phyloP scores from a whole-genome alignment of 2,888 invertebrate genomes.

The Thecophora atra region DNA sequence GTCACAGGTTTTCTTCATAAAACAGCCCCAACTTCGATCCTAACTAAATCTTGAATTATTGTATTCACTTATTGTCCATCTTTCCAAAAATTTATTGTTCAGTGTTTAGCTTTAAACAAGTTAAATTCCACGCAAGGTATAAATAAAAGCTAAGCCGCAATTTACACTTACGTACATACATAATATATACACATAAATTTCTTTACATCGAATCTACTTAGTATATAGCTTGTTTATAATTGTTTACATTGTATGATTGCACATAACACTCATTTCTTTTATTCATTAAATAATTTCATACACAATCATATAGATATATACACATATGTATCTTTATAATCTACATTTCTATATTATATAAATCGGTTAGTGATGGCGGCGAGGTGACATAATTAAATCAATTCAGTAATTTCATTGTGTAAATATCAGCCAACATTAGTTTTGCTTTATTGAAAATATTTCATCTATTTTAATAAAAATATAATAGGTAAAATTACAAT shows the following conservation, averaged over 20 bases:
- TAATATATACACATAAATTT: not conserved
- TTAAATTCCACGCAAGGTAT: slow-evolving; percentile 43
- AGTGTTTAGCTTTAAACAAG: not conserved
- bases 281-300: not conserved
- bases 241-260: slow-evolving; percentile 44
- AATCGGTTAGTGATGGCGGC: not conserved
- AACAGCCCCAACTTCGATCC: not conserved
- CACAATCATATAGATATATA: not conserved
- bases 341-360: not conserved
- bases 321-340: slow-evolving; percentile 32
- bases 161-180: slow-evolving; percentile 39
- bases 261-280: slow-evolving; percentile 44
- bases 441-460: no score
- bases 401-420: not conserved
- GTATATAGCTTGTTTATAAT: slow-evolving; percentile 3
- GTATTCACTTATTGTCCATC: no score
- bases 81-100: no score
- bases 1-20: not conserved
- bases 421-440: not conserved
- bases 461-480: no score
- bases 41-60: not conserved
- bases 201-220: not conserved
- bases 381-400: not conserved
- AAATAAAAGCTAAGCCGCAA: slow-evolving; percentile 50
- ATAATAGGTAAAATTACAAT: no score